Base-by-base conservation (phyloP, 2,888 invertebrate genomes). In the Perithous albicinctus region DNA sequence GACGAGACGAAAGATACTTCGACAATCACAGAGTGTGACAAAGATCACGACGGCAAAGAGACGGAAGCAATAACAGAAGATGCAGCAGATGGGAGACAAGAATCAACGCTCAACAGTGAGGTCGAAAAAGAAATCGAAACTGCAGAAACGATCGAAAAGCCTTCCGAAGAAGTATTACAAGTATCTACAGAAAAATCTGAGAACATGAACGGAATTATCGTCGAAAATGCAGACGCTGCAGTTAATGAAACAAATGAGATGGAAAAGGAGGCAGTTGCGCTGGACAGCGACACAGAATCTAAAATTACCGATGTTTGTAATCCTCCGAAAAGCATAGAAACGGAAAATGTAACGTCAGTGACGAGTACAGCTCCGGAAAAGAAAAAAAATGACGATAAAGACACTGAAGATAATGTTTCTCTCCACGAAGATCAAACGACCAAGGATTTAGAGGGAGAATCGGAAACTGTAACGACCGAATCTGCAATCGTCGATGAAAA, bases 231-330 rank as follows among this genome's bases (percentile, higher is more conserved):
- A 26, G 43, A 59, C 4, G n/a, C 35, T 8, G 26, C 75, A 2
- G 78, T 69, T 0, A 76, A 73, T 0, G 78, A 79, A 8, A 78
- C 29, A 15, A 76, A 74, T 38, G 82, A 41, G 15, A 67, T 74
- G 20, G 80, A 78, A 51, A 77, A 79, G 2, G 70, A 81, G 1
- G 79, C 82, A 12, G 63, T 70, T 12, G 46, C 74, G 10, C 46
- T 72, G 1, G 67, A 61, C 4, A 81, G 84, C 4, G 74, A 74
- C 18, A 6, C 46, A 10, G 56, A 23, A 35, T 43, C 41, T 67
- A 83, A 80, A 7, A 61, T 67, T 8, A 5, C 15, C 56, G 56
- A 26, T 10, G n/a, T n/a, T 56, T 4, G 0, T 18, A 4, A 3
- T 5, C 6, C 1, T 12, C 81, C 84, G 8, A 82, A 83, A 32